Base-by-base conservation (phyloP, 1,140 invertebrate genomes). In the Ptiloglossa arizonensis region DNA sequence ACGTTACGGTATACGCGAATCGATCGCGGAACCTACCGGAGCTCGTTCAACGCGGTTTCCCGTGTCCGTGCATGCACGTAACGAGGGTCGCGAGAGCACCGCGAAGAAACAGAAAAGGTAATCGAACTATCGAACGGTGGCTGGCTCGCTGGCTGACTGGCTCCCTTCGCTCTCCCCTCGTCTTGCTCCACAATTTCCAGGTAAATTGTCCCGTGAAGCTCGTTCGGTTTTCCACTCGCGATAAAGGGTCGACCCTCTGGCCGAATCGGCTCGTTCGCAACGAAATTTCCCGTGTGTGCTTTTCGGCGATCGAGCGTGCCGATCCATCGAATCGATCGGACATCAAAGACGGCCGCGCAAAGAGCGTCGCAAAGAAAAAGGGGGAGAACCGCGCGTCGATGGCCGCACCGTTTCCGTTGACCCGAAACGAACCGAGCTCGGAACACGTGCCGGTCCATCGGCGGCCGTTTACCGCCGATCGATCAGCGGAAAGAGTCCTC, bases 1-100 rank as follows among this genome's bases (percentile, higher is more conserved):
- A 83, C 29, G 60, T 84, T 84, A 84, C 76, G 82, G 82, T 83
- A 84, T n/a, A 83, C 81, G 71, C 35, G 81, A 79, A 84, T 84
- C 82, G 81, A 83, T 86, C 80, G 83, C 5, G 11, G 50, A 38
- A 72, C 66, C 62, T 66, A 70, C 56, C 71, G 57, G 56, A 29
- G 38, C 52, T 44, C 38, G 54, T 35, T 19, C 77, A 27, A 78
- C 64, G 48, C 75, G 74, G 67, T 41, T 35, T 44, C 17, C 27
- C 44, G 64, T 60, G 50, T 24, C 52, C 82, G 63, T 79, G 69
- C 74, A 52, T 78, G 68, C 69, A 79, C 44, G 70, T 67, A 46
- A 76, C 75, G 44, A 52, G 11, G 60, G 46, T 19, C n/a, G 19
- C 22, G n/a, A 69, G 15, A n/a, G 41, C 17, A 8, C 15, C 17